Conservation (phyloP, 2,113 vertebrate species). For the Neopipo cinnamomea region DNA sequence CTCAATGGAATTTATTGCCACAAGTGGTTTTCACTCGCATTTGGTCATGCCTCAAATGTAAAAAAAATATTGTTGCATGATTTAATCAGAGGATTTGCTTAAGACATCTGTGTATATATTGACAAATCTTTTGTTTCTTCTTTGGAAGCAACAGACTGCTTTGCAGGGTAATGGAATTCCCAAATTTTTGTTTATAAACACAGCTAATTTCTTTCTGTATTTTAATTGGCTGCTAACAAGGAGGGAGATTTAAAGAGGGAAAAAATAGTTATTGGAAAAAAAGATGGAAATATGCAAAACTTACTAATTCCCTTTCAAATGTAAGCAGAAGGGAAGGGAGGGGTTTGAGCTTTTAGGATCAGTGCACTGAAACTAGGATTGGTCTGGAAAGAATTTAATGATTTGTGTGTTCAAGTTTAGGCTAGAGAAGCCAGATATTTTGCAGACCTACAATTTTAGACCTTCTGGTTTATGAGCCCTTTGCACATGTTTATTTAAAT, state of each 20-base stretch:
- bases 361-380: not conserved
- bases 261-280: not conserved
- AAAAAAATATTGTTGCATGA: not conserved
- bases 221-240: not conserved
- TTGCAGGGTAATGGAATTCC: not conserved
- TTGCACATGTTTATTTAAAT: not conserved
- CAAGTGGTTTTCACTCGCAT: not conserved
- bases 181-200: not conserved
- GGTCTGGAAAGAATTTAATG: not conserved
- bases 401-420: not conserved
- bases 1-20: not conserved
- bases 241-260: not conserved
- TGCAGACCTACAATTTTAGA: not conserved
- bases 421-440: not conserved
- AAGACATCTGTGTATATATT: not conserved
- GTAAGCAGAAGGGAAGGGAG: not conserved
- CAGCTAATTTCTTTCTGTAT: not conserved
- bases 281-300: not conserved
- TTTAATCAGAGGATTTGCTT: not conserved
- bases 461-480: not conserved
- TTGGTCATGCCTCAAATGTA: not conserved
- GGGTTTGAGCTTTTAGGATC: not conserved
- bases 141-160: not conserved
- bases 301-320: not conserved
- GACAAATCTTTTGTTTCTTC: not conserved